Base-by-base conservation (phyloP, 2,888 invertebrate genomes). In the Eustalomyia histrio region DNA sequence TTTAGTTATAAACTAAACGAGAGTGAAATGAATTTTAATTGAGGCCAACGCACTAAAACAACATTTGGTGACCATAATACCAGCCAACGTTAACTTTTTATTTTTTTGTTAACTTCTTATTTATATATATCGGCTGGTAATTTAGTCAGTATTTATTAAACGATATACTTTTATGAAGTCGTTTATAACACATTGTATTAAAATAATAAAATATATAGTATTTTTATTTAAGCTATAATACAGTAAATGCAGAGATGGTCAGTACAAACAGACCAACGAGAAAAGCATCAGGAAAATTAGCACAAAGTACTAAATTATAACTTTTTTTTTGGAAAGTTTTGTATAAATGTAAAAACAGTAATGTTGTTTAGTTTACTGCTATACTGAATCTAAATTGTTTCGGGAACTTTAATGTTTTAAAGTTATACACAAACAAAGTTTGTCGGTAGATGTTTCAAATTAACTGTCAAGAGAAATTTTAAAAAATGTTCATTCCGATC, bases 11-110 rank as follows among this genome's bases (percentile, higher is more conserved):
- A 71, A 74, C 58, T 29, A 79, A 85, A 84, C 80, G 83, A 85
- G 83, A 84, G 85, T 84, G 83, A 84, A 84, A 84, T 84, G 84
- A 84, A 82, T 83, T 84, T 83, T 79, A 81, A 83, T 83, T 84
- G 80, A 83, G 83, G 84, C 84, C 84, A 83, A 83, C 82, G 83
- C 79, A 82, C 79, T 74, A 68, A 76, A 67, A 67, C 52, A 76
- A 61, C 73, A 76, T 83, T 83, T 76, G 52, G 52, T 81, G 63
- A 71, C 72, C 69, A 76, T 73, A 78, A 80, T 75, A 24, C 52
- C 50, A 67, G 73, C 69, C 69, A 67, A 75, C 68, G 53, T 71
- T 50, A 74, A 73, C 35, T 55, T 57, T 24, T 29, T n/a, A n/a
- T n/a, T n/a, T 17, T 64, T 52, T 43, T 73, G 14, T 73, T 74